phyloP scores from a whole-genome alignment of 23 tunicate species.

The Botrylloides violaceus region DNA sequence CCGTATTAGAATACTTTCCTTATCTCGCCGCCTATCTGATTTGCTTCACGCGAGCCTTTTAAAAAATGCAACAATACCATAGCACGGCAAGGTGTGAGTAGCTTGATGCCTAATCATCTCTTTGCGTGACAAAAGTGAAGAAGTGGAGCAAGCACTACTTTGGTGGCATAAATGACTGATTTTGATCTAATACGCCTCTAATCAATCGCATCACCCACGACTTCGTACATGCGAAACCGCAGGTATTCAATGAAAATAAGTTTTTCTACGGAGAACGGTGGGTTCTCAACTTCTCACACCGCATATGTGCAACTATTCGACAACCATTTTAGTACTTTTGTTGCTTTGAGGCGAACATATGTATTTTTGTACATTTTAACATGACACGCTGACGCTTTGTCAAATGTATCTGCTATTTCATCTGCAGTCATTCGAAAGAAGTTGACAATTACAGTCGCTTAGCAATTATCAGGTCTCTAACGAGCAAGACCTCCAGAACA shows the following conservation, averaged over 20 bases:
- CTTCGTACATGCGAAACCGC: not conserved
- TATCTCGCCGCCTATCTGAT: not conserved
- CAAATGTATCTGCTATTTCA: too few relatives aligned
- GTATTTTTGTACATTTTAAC: too few relatives aligned
- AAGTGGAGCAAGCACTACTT: conserved; percentile 3
- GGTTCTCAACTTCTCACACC: too few relatives aligned
- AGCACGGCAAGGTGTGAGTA: not conserved
- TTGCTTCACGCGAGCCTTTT: not conserved
- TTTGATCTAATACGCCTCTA: not conserved
- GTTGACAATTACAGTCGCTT: too few relatives aligned
- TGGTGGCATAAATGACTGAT: conserved; percentile 1
- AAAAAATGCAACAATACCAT: not conserved
- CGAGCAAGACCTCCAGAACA: too few relatives aligned
- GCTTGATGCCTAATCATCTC: not conserved
- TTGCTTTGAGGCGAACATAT: too few relatives aligned
- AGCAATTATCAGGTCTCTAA: too few relatives aligned
- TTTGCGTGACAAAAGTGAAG: not conserved
- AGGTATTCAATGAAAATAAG: not conserved
- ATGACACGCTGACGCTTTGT: too few relatives aligned
- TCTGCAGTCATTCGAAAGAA: too few relatives aligned
- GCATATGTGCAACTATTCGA: too few relatives aligned
- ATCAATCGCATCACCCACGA: not conserved
- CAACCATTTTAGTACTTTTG: too few relatives aligned
- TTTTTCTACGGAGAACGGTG: too few relatives aligned
- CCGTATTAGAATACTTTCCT: not conserved